A percentile compares a stretch with the other conserved stretches of the same genome.
Conservation (phyloP, 2,888 invertebrate genomes). For the Autographa pulchrina region DNA sequence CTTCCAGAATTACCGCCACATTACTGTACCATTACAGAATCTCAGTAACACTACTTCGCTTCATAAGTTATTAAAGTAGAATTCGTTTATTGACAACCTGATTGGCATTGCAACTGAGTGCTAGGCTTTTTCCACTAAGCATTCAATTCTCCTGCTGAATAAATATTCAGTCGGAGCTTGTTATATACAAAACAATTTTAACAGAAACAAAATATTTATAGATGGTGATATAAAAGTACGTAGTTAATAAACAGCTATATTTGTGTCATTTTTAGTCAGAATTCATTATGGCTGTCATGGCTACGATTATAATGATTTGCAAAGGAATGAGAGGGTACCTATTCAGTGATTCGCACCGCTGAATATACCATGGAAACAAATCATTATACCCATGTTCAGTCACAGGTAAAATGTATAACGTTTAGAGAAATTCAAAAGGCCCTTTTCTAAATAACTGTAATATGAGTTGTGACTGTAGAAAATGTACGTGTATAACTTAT, state of each 20-base stretch:
- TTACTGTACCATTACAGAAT: background rate
- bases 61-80: background rate
- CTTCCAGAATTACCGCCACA: background rate
- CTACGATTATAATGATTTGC: background rate
- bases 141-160: conserved; percentile 1
- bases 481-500: no score
- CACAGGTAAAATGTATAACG: conserved; percentile 2
- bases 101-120: background rate
- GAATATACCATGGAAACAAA: conserved; percentile 4
- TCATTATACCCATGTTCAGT: conserved; percentile 4
- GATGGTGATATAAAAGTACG: no score
- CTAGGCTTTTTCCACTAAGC: background rate
- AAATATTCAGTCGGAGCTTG: background rate
- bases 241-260: background rate
- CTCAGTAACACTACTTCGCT: background rate
- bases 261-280: background rate
- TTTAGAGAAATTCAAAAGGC: background rate
- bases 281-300: background rate
- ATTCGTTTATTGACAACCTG: background rate
- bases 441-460: background rate
- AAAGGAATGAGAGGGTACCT: conserved; percentile 4
- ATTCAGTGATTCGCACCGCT: background rate
- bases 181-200: background rate
- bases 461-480: no score
- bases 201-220: no score